Base-by-base conservation (phyloP, 2,797 vertebrate species). In the Takifugu ocellatus region DNA sequence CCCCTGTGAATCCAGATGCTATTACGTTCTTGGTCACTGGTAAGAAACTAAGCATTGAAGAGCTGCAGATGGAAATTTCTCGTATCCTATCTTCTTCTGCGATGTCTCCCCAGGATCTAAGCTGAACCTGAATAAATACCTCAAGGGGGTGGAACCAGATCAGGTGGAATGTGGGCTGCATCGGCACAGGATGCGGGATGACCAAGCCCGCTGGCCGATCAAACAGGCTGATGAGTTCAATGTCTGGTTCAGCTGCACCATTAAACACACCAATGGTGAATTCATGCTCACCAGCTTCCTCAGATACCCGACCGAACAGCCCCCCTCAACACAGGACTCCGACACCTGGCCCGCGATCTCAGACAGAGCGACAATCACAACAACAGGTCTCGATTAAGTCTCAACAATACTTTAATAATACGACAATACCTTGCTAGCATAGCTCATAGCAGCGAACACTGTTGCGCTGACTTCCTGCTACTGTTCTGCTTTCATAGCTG, bases 11-110 rank as follows among this genome's bases (percentile, higher is more conserved):
- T 60, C 83, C 83, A 1, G 11, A 77, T 0, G 61, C 56, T 10
- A 53, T 92, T 59, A 92, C 91, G 0, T 92, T 92, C 71, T 77
- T 91, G 52, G 52, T 90, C 48, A 83, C 78, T 1, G 72, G 92
- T 92, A 55, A 82, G 74, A 43, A 17, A 46, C 8, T n/a, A 12
- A 5, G 1, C 3, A 10, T 15, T 11, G 3, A 15, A 16, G 53
- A 2, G 3, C 26, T 3, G 14, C 17, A 1, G 50, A 39, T 39
- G 36, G 33, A 25, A 36, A 25, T 6, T 2, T 6, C 1, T 24
- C 56, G 2, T 10, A 26, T 44, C 63, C 15, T 21, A 1, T 3
- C 33, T 12, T 29, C 0, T 26, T 51, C 24, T 36, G 10, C 26
- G 61, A 10, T 56, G 7, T 7, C 21, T 9, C 46, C 7, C 0